Evolutionary conservation across 2,797 vertebrate genomes (phyloP).

Genomic region (Coracias cyanogaster): DNA sequence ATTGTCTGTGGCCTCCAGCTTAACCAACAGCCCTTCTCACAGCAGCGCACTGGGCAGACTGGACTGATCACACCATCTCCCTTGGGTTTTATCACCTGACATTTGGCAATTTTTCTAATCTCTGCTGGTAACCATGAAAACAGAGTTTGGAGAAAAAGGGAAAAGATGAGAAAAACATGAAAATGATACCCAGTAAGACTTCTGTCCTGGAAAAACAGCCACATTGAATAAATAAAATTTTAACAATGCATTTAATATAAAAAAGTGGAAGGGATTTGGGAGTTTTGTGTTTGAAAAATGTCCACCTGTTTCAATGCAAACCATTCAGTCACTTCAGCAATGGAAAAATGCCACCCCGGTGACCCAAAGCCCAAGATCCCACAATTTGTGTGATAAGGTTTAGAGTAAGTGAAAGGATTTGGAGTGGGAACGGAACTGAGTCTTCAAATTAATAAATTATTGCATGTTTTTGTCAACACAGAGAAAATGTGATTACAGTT

Average conservation of each 20-base stretch:
- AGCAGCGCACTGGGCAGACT: rapidly evolving
- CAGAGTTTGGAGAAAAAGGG: background rate
- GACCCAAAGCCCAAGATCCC: background rate
- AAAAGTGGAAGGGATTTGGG: background rate
- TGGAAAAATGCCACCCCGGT: background rate
- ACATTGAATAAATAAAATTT: background rate
- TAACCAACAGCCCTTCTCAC: background rate
- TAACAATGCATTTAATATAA: rapidly evolving
- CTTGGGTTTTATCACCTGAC: background rate
- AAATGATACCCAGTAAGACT: background rate
- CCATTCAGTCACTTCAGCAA: background rate
- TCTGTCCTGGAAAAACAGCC: background rate
- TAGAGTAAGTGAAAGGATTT: background rate
- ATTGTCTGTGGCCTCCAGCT: background rate
- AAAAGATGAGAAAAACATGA: background rate
- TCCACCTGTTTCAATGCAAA: background rate
- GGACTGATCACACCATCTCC: background rate
- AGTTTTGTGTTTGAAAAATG: background rate
- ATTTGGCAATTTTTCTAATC: background rate
- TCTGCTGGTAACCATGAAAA: background rate
- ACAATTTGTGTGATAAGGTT: background rate
- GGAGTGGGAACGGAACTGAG: background rate
- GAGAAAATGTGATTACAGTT: background rate
- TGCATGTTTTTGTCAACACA: background rate
- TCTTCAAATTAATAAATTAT: background rate